A percentile compares a stretch with the other conserved stretches of the same genome.
phyloP scores from a whole-genome alignment of 2,113 vertebrate species.

The Aix galericulata region DNA sequence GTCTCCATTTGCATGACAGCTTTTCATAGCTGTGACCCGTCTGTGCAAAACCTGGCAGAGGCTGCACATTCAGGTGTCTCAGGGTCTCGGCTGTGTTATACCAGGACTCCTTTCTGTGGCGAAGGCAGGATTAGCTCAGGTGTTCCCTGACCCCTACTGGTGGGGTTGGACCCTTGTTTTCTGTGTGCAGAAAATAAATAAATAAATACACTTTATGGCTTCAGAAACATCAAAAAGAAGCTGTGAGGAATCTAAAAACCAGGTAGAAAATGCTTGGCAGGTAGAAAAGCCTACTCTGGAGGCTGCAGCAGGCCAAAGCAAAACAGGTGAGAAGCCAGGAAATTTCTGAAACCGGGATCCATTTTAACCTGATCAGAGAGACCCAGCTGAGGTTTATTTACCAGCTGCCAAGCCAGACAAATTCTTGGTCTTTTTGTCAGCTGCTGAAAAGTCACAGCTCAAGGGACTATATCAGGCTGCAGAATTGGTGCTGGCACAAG shows the following conservation, averaged over 20 bases:
- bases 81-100: not conserved
- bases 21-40: not conserved
- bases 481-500: not conserved
- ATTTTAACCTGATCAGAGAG: not conserved
- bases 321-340: not conserved
- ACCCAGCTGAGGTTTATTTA: not conserved
- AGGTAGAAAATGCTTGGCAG: accelerated
- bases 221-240: not conserved
- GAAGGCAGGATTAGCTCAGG: not conserved
- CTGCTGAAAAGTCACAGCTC: not conserved
- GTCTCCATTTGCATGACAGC: accelerated
- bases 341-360: not conserved
- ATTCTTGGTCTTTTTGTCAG: not conserved
- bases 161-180: not conserved
- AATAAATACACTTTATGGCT: not conserved
- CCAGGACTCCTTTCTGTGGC: accelerated
- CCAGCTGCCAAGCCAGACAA: not conserved
- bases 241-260: not conserved
- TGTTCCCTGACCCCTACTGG: constrained; percentile 35
- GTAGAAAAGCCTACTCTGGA: not conserved
- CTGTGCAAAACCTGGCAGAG: not conserved
- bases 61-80: not conserved
- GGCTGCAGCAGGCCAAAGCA: not conserved
- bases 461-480: not conserved
- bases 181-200: accelerated